These are phyloP conservation scores for Tetranychus urticae DNA, from an alignment of 1,140 invertebrate genomes.

Conservation along the genomic window DNA sequence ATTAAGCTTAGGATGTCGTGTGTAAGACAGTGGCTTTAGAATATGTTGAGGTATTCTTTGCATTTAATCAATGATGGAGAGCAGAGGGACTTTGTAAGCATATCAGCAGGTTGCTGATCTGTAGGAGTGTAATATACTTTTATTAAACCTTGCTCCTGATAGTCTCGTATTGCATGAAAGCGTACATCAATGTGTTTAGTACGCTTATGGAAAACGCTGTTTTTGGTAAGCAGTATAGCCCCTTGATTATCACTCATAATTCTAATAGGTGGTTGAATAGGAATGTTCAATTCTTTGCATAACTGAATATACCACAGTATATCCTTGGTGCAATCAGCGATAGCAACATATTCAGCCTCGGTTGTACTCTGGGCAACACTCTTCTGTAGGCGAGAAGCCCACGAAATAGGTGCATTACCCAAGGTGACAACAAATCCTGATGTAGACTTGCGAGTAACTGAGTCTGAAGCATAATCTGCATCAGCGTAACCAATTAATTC, in stretches of 20 bases:
- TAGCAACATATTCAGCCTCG: constrained; percentile 20
- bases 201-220: constrained; percentile 10
- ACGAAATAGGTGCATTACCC: constrained; percentile 13
- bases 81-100: too few species aligned
- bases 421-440: constrained; percentile 13
- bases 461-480: constrained; percentile 8
- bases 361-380: constrained; percentile 16
- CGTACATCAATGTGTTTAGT: constrained; percentile 17
- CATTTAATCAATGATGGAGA: too few species aligned
- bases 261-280: not conserved
- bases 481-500: not conserved
- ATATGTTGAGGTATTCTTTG: too few species aligned
- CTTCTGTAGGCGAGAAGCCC: constrained; percentile 16
- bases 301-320: constrained; percentile 13
- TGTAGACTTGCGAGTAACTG: not conserved
- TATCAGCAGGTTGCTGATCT: too few species aligned
- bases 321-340: constrained; percentile 19
- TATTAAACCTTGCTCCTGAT: not conserved
- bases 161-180: constrained; percentile 17
- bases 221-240: constrained; percentile 13
- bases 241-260: constrained; percentile 14
- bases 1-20: too few species aligned
- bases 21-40: too few species aligned
- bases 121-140: too few species aligned
- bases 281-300: constrained; percentile 1